Evolutionary conservation across 2,797 vertebrate genomes (phyloP), one percentile per base, ranked within the genome.

Genomic region (Gila robusta): DNA sequence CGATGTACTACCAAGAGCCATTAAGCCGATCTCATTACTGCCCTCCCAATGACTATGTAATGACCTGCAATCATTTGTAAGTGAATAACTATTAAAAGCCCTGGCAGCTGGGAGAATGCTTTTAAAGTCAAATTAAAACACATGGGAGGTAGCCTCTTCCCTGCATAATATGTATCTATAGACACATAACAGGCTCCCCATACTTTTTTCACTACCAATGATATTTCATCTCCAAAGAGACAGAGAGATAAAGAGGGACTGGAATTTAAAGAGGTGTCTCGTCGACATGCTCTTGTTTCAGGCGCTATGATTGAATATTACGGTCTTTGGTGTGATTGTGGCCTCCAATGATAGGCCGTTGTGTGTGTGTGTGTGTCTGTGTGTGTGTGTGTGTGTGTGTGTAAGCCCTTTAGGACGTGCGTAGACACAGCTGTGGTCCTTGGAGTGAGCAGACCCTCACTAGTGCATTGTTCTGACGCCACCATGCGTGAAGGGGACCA

Each of bases 21-120:
- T 97, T 97, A 98, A 96, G 97, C 96, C 95, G 94, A 91, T 93
- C 97, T 97, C 96, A 96, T 97, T 97, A 97, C 96, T 97, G 96
- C 96, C 96, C 95, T 97, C 96, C 97, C 97, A 95, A 97, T 96
- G 97, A 96, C 97, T 97, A 96, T 96, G 96, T 98, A 98, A 98
- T 97, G 97, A 98, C 97, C 97, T 96, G 96, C 97, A 97, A 98
- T 97, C 94, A 95, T 96, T 97, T 97, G 95, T 96, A 97, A 98
- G 97, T 97, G 97, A 97, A 97, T 97, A 97, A 96, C 97, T 96
- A 98, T 98, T 98, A 97, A 98, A 94, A 96, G 96, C 96, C 96
- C 96, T 94, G 95, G 95, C 95, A 95, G 95, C 95, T 95, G 95
- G 91, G 96, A 96, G 95, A 95, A 96, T 96, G 95, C 96, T 96